Evolutionary conservation across 2,888 invertebrate genomes (phyloP), one percentile per base, ranked within the genome.

Genomic region (Hirtodrosophila histrioides): DNA sequence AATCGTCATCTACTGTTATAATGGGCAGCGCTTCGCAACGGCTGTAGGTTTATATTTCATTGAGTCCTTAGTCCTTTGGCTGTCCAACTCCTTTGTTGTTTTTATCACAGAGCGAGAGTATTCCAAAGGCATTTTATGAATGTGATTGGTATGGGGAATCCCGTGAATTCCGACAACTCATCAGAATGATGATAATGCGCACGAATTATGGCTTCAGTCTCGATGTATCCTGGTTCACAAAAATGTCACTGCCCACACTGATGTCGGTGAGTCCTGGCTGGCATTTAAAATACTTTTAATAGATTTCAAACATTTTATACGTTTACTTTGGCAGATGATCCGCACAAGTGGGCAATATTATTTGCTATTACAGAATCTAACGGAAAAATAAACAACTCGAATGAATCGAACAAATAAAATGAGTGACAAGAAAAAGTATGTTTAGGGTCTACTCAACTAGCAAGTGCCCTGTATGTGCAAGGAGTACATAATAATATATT

Each of bases 311-410:
- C 11, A 2, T 23, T 31, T 31, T 31, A 37, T 3, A 8, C n/a
- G 50, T 37, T 17, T n/a, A 48, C 11, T 33, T 58, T 83, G 73
- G 40, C 75, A 90, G 91, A 88, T 90, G 73, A 46, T 88, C 3
- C 81, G 78, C 64, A 79, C 90, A 11, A 90, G 90, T 62, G 82
- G 87, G n/a, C 90, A 90, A 31, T 90, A 90, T 60, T 90, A 78
- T 61, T 64, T 90, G 31, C 53, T 90, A 11, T 49, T 90, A 11
- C 81, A 79, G 27, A 89, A 89, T 57, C 43, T 90, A 29, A 75
- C 68, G 31, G 72, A 83, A 41, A 86, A 83, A 50, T 66, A 67
- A 58, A 49, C 5, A 7, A 31, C 7, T 31, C 7, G 9, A 31
- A 17, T 5, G n/a, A 41, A 37, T 48, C 8, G 5, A 39, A 39